Conservation (phyloP, 2,888 invertebrate species). For the Melanostoma scalare region DNA sequence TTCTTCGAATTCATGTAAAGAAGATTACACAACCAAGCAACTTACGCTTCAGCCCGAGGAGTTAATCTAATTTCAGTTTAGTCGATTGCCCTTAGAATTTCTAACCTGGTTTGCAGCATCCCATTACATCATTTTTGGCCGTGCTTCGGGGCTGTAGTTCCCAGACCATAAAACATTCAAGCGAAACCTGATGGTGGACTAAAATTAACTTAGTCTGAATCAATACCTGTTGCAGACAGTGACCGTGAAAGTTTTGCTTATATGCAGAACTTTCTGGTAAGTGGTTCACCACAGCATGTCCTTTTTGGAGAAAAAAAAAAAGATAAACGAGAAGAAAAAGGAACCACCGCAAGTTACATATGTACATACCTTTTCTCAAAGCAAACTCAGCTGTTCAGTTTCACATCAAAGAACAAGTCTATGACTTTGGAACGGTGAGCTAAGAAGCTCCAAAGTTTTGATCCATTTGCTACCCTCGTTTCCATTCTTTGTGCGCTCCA, state of each 20-base stretch:
- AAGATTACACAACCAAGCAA: no score
- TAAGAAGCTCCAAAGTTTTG: constrained; percentile 56
- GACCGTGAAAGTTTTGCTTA: constrained; percentile 33
- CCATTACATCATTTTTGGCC: no score
- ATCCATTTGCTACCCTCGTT: constrained; percentile 57
- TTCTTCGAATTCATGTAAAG: background rate
- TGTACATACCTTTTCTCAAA: constrained; percentile 27
- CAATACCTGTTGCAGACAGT: constrained; percentile 59
- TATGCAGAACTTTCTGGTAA: background rate
- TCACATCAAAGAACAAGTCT: constrained; percentile 53
- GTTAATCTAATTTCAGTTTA: no score
- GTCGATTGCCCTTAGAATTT: no score
- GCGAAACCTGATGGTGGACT: background rate
- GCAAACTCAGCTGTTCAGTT: constrained; percentile 69
- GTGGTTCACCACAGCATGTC: constrained; percentile 10
- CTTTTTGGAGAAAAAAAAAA: constrained; percentile 1
- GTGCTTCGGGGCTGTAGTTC: no score
- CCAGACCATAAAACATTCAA: no score
- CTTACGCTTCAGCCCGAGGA: no score
- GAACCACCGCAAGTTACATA: constrained; percentile 14
- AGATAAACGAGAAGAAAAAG: background rate
- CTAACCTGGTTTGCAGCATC: no score
- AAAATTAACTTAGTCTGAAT: constrained; percentile 5
- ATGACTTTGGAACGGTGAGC: constrained; percentile 13
- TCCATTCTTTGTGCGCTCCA: constrained; percentile 29